Evolutionary conservation across 2,888 invertebrate species (phyloP), one percentile per base, ranked within the genome.

Genomic region (Pharmacophagus antenor): DNA sequence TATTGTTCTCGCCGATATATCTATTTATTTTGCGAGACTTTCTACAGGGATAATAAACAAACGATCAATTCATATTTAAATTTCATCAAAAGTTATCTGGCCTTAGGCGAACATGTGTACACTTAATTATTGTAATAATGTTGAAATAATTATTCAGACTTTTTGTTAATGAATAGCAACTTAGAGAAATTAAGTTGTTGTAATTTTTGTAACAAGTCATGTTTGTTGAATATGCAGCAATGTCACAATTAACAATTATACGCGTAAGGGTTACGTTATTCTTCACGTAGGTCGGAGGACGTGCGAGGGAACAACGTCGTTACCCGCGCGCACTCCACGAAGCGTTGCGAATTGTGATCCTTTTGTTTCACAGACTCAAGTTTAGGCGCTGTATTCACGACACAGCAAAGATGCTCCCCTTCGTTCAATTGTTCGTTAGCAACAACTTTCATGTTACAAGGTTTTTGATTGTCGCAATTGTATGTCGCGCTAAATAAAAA

Each of bases 381-480:
- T 47, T 46, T 22, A 42, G 56, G 46, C 53, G 42, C 47, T 52
- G 47, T 52, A 21, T 41, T 41, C 56, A 56, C 22, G 37, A 51
- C 44, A 41, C 25, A 47, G 37, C 23, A 58, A 46, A n/a, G 52
- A 27, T 37, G 53, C 42, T n/a, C 46, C 52, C 46, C 46, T 44
- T 46, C 22, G 44, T 52, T 52, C 48, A 52, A 53, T 58, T 53
- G 58, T 58, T 58, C 58, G 47, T 58, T 58, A 47, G 48, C 47
- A 7, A 25, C 20, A 15, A 20, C 58, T 49, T 41, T 23, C n/a
- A n/a, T n/a, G 12, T 51, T 51, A 51, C 37, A 37, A 50, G 12
- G 20, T 31, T 51, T 27, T 51, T 37, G n/a, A 37, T 37, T 37
- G n/a, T 37, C 37, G n/a, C 37, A 37, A 37, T 6, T 37, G 37